phyloP scores from a whole-genome alignment of 2,888 invertebrate genomes.

The Idaea biselata region DNA sequence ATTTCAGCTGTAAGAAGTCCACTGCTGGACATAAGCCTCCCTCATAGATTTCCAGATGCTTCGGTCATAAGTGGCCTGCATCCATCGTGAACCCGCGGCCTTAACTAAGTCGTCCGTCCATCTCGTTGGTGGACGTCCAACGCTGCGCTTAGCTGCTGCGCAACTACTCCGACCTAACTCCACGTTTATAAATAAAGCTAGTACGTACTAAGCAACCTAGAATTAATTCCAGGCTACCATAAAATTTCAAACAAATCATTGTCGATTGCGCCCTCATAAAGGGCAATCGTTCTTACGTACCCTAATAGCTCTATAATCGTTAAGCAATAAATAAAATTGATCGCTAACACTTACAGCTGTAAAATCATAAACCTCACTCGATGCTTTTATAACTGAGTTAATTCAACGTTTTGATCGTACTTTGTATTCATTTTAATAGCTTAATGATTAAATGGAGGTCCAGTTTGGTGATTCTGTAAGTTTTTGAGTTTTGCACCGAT shows the following conservation, averaged over 20 bases:
- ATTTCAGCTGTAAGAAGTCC: no score
- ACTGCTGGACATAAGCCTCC: no score
- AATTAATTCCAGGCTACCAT: not conserved
- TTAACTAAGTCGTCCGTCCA: no score
- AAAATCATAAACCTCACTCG: not conserved
- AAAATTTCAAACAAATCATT: not conserved
- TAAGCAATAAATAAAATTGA: constrained; percentile 50
- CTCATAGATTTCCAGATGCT: no score
- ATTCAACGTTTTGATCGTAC: not conserved
- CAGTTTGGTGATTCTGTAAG: not conserved
- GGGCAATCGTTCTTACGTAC: not conserved
- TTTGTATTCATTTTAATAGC: not conserved
- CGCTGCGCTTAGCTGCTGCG: no score
- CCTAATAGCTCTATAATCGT: constrained; percentile 41
- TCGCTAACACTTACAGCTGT: constrained; percentile 22
- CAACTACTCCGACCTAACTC: no score
- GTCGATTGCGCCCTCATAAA: not conserved
- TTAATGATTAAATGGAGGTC: not conserved
- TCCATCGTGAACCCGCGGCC: no score
- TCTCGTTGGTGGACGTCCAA: no score
- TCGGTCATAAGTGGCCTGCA: no score
- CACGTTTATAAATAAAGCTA: no score
- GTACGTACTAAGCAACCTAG: no score
- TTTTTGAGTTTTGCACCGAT: not conserved
- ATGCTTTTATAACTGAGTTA: not conserved